Evolutionary conservation across 2,797 vertebrate genomes (phyloP), one percentile per base, ranked within the genome.

Genomic region (Sebastiscus albofasciatus): DNA sequence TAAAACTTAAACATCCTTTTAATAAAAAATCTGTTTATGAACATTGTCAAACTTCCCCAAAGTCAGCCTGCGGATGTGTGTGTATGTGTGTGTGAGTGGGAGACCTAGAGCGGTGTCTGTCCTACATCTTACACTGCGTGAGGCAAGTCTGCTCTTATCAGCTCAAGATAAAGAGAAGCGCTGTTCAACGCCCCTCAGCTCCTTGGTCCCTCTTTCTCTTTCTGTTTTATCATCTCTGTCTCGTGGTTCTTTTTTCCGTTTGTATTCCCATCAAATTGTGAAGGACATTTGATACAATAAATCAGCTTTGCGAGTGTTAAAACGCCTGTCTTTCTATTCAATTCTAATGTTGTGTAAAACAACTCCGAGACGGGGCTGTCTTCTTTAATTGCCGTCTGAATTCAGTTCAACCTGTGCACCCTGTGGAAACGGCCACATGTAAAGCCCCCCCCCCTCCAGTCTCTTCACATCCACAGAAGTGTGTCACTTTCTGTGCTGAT

Each of bases 131-230:
- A 6, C n/a, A 11, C 60, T 55, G 36, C 46, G 10, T 39, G 71
- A 86, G 61, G 58, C 68, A 61, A 84, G 81, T 77, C 77, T 75
- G 55, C 3, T 80, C 65, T 79, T 79, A 83, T 87, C 81, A 79
- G 67, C 79, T 84, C 65, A 69, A 78, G 74, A 87, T 79, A 75
- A 81, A 81, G 67, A 72, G 46, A 66, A 73, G 55, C 1, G 1
- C 49, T 0, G 8, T 14, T 20, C 56, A 18, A 62, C 73, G 58
- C 1, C n/a, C 26, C 18, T 24, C n/a, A 13, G 24, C 10, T n/a
- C 67, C 12, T 60, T 6, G 8, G 9, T 29, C 42, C 29, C 58
- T 33, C 58, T 9, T 27, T 18, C 27, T 55, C 14, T 46, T 18
- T 18, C 27, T 55, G 16, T 46, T 18, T 46, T 18, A 46, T 46